Conservation (phyloP, 2,113 vertebrate species). For the Brienomyrus brachyistius region DNA sequence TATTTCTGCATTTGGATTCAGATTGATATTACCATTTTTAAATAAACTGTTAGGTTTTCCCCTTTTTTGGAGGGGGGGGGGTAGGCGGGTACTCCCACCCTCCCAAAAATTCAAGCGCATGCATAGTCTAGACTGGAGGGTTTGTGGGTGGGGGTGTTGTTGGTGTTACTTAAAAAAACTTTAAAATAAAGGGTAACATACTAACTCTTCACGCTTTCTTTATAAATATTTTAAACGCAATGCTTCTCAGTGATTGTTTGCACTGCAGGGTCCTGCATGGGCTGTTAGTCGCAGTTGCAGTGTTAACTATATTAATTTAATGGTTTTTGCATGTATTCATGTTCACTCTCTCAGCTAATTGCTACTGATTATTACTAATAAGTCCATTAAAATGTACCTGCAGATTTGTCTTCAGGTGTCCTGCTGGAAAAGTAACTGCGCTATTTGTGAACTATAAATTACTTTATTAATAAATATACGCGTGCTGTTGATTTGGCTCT, state of each 20-base stretch:
- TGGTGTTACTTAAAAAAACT: too few species aligned
- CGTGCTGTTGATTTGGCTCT: background rate
- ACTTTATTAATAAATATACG: background rate
- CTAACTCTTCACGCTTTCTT: background rate
- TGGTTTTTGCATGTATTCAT: background rate
- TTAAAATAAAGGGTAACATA: too few species aligned
- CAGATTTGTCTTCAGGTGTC: background rate
- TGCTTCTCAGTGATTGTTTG: background rate
- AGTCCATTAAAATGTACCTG: background rate
- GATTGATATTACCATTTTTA: background rate
- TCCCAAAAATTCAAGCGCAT: slow-evolving; percentile 13
- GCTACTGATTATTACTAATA: background rate
- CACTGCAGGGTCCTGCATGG: background rate
- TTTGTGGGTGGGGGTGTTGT: background rate
- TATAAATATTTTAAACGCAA: background rate
- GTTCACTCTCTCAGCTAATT: background rate
- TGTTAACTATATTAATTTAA: slow-evolving; percentile 5
- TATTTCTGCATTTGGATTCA: background rate
- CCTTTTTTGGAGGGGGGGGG: background rate
- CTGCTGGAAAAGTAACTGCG: background rate
- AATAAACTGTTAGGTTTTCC: slow-evolving; percentile 17
- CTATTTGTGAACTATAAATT: background rate
- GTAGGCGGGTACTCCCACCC: slow-evolving; percentile 19
- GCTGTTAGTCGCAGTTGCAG: background rate
- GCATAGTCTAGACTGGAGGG: slow-evolving; percentile 21